Percentiles rank a stretch among this genome's conserved stretches.
These are phyloP conservation scores for Cheilosia vernalis DNA, from an alignment of 2,888 invertebrate species.

Conservation along the genomic window DNA sequence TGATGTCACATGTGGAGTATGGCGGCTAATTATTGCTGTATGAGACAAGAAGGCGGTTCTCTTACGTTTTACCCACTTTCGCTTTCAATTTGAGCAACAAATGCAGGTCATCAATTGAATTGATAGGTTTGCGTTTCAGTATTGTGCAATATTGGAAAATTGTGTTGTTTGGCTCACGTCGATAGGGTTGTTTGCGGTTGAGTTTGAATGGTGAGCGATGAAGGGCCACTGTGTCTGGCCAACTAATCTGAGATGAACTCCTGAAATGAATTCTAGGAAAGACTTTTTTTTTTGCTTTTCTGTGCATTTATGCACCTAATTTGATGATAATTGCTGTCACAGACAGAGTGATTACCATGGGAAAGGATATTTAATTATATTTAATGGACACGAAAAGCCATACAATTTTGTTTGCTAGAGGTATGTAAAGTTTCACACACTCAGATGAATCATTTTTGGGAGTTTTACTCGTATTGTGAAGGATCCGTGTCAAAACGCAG, in stretches of 20 bases:
- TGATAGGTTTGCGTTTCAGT: slow-evolving; percentile 20
- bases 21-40: slow-evolving; percentile 26
- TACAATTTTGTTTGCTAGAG: too few species aligned
- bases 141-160: slow-evolving; percentile 38
- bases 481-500: too few species aligned
- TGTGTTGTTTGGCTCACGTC: not conserved
- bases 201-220: slow-evolving; percentile 22
- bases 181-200: not conserved
- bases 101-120: slow-evolving; percentile 73
- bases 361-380: too few species aligned
- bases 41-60: slow-evolving; percentile 52
- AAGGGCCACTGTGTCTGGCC: slow-evolving; percentile 60
- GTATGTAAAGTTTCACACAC: too few species aligned
- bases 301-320: not conserved
- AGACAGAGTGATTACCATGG: too few species aligned
- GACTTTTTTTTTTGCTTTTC: not conserved
- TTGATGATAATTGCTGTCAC: too few species aligned
- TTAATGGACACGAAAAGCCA: too few species aligned
- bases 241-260: slow-evolving; percentile 52
- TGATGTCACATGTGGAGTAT: slow-evolving; percentile 52
- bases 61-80: slow-evolving; percentile 61
- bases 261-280: slow-evolving; percentile 6
- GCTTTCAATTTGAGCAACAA: slow-evolving; percentile 53
- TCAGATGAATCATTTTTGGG: too few species aligned
- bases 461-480: too few species aligned